Conservation (phyloP, 2,888 invertebrate genomes). For the Tipula helvola region DNA sequence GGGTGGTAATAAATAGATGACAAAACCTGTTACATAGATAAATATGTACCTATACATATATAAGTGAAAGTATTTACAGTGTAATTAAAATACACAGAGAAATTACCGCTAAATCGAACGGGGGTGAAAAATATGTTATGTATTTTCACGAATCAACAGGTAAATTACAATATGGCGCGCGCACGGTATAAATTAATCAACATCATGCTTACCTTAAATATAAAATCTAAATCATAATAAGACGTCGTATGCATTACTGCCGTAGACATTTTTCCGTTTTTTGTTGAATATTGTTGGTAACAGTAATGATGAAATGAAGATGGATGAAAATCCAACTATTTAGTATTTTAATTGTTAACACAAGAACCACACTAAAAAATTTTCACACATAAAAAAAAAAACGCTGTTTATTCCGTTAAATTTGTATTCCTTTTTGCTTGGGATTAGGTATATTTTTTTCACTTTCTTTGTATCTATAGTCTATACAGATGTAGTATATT, state of each 20-base stretch:
- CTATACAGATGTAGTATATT: background rate
- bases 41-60: no score
- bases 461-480: background rate
- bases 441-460: background rate
- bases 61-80: background rate
- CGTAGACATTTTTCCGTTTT: conserved; percentile 7
- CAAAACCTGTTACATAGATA: background rate
- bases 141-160: background rate
- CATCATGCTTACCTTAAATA: conserved; percentile 7
- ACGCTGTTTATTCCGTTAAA: background rate
- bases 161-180: background rate
- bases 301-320: background rate
- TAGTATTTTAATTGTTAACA: background rate
- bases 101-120: background rate
- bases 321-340: background rate
- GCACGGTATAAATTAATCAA: background rate
- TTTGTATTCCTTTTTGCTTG: background rate
- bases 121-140: background rate
- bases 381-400: background rate
- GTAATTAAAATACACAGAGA: background rate
- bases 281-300: background rate
- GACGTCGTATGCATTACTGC: conserved; percentile 8
- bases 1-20: background rate
- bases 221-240: conserved; percentile 8
- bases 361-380: background rate